These are phyloP conservation scores for Chionodraco myersi DNA, from an alignment of 2,113 vertebrate species.

Conservation along the genomic window DNA sequence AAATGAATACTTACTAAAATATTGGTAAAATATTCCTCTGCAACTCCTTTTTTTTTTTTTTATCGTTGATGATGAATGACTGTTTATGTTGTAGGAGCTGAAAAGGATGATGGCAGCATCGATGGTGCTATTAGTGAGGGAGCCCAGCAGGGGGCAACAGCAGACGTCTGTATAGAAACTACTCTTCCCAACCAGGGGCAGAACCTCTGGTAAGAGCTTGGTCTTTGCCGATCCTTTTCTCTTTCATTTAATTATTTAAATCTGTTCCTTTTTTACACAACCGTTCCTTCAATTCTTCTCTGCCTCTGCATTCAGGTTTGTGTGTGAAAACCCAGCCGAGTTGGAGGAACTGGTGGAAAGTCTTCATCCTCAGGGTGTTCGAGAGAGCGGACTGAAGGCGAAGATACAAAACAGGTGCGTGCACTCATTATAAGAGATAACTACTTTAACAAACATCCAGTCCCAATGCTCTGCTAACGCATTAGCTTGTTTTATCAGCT, in stretches of 20 bases:
- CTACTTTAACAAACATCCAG: not conserved
- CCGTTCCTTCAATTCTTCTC: not conserved
- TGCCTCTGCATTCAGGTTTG: conserved; percentile 85
- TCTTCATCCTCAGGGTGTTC: conserved; percentile 93
- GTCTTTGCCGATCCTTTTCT: not conserved
- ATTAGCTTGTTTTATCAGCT: not conserved
- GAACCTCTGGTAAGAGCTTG: conserved; percentile 90
- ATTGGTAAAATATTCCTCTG: not conserved
- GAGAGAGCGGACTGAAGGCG: conserved; percentile 93
- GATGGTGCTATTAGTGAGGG: conserved; percentile 76
- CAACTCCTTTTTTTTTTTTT: not conserved
- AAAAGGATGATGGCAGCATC: conserved; percentile 80
- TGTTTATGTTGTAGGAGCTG: conserved; percentile 68
- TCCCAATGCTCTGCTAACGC: not conserved
- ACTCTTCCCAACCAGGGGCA: conserved; percentile 95
- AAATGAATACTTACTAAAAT: not conserved
- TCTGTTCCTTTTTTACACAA: not conserved
- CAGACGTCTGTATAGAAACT: conserved; percentile 85
- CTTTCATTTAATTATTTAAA: not conserved
- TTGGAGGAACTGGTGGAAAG: conserved; percentile 91
- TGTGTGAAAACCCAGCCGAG: conserved; percentile 91
- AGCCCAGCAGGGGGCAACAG: conserved; percentile 77
- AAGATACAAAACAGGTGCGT: conserved; percentile 89
- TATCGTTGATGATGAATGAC: too few relatives aligned
- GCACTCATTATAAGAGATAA: not conserved